Percentiles rank a stretch among this genome's conserved stretches.
These are phyloP conservation scores for Epizoanthus ramosus DNA, from an alignment of 92 coral and sea anemone species.

Conservation along the genomic window DNA sequence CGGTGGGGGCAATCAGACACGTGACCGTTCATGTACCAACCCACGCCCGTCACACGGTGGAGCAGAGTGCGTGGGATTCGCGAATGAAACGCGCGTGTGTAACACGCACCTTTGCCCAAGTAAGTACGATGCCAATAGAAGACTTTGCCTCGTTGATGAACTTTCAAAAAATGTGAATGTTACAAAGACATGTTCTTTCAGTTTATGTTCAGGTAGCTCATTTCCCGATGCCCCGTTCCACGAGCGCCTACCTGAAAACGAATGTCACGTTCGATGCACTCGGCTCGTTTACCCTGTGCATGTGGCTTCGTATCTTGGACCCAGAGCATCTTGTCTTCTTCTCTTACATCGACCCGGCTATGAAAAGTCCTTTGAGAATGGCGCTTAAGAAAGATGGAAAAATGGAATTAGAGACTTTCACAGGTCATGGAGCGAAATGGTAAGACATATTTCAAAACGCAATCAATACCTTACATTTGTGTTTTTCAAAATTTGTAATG, in stretches of 20 bases:
- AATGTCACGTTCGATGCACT: background rate
- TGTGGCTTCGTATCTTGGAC: conserved; percentile 14
- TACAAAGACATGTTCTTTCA: background rate
- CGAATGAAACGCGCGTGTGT: no score
- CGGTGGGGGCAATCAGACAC: no score
- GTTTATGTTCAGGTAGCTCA: conserved; percentile 10
- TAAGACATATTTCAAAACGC: background rate
- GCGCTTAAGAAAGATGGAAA: conserved; percentile 1
- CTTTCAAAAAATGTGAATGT: no score
- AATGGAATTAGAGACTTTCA: background rate
- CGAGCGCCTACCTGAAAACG: background rate
- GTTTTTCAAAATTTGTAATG: no score
- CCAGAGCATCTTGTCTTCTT: background rate
- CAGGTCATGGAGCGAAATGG: background rate
- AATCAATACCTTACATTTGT: no score
- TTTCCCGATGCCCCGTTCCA: conserved; percentile 4
- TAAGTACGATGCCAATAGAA: no score
- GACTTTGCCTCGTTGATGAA: no score
- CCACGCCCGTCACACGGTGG: no score
- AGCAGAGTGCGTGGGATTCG: no score
- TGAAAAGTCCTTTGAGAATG: background rate
- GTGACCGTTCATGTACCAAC: no score
- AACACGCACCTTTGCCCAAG: no score
- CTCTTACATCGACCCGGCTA: conserved; percentile 5
- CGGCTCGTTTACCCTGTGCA: background rate